Conservation (phyloP, 2,888 invertebrate species). For the Acrobasis repandana region DNA sequence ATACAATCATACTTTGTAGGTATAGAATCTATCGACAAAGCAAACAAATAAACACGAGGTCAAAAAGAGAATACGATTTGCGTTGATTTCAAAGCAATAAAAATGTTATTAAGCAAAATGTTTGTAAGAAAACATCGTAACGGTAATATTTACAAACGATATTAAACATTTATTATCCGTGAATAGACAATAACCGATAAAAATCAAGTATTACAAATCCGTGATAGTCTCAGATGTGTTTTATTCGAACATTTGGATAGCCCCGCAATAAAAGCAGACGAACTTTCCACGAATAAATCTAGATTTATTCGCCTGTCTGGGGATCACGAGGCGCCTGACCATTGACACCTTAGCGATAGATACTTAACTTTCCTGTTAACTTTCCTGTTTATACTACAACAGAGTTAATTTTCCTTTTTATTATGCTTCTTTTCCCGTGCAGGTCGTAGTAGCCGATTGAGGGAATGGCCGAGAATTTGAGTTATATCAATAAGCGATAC, state of each 20-base stretch:
- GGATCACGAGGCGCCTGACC: slow-evolving; percentile 32
- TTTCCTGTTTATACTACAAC: no score
- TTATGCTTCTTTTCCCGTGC: no score
- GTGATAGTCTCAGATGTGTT: slow-evolving; percentile 32
- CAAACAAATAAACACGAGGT: not conserved
- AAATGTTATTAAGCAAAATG: slow-evolving; percentile 10
- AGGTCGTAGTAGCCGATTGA: no score
- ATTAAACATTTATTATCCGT: slow-evolving; percentile 23
- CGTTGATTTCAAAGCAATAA: slow-evolving; percentile 5
- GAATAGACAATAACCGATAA: slow-evolving; percentile 28
- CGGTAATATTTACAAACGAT: slow-evolving; percentile 19
- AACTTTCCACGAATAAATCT: slow-evolving; percentile 40
- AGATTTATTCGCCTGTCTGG: slow-evolving; percentile 42
- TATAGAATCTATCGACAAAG: no score
- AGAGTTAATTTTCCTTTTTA: no score
- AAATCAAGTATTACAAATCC: slow-evolving; percentile 28
- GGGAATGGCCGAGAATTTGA: no score
- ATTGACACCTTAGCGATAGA: slow-evolving; percentile 14
- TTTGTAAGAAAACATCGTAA: not conserved
- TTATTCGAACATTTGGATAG: slow-evolving; percentile 35
- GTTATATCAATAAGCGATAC: no score
- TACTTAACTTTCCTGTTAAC: not conserved
- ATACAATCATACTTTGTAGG: no score
- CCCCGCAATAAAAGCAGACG: slow-evolving; percentile 37
- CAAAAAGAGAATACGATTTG: not conserved